phyloP scores from a whole-genome alignment of 2,888 invertebrate genomes.

The Exephanes ischioxanthus region DNA sequence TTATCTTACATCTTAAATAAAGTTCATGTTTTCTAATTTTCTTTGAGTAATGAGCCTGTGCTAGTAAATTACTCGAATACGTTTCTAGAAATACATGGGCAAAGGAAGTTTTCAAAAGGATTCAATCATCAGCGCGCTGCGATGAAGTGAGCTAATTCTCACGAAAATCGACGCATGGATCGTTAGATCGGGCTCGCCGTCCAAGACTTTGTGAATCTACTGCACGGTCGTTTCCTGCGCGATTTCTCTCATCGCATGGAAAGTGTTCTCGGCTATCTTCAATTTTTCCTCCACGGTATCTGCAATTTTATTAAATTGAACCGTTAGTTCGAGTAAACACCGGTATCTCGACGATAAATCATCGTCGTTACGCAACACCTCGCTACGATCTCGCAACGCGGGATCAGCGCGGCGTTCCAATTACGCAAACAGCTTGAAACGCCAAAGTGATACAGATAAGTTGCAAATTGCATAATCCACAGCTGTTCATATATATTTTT shows the following conservation, averaged over 20 bases:
- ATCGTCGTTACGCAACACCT: background rate
- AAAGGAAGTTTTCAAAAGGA: background rate
- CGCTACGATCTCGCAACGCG: conserved; percentile 1
- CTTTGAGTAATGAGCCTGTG: background rate
- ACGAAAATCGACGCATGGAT: conserved; percentile 92
- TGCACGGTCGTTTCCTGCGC: conserved; percentile 87
- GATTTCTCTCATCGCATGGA: conserved; percentile 87
- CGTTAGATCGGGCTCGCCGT: conserved; percentile 86
- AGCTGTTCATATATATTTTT: background rate
- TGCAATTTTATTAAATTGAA: conserved; percentile 76
- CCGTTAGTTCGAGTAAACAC: background rate
- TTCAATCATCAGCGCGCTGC: background rate
- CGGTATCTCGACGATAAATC: conserved; percentile 14
- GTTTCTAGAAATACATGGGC: background rate
- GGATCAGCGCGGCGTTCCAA: conserved; percentile 1
- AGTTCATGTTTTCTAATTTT: no score
- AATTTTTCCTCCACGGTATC: conserved; percentile 91
- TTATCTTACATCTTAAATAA: no score
- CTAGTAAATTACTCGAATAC: background rate
- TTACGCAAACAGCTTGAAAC: conserved; percentile 27
- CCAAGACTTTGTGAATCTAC: conserved; percentile 87
- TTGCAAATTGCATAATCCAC: conserved; percentile 23
- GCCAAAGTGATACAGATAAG: background rate
- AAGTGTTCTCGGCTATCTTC: conserved; percentile 89
- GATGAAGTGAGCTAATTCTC: conserved; percentile 73